Conservation (phyloP, 2,113 vertebrate species). For the Regulus satrapa region DNA sequence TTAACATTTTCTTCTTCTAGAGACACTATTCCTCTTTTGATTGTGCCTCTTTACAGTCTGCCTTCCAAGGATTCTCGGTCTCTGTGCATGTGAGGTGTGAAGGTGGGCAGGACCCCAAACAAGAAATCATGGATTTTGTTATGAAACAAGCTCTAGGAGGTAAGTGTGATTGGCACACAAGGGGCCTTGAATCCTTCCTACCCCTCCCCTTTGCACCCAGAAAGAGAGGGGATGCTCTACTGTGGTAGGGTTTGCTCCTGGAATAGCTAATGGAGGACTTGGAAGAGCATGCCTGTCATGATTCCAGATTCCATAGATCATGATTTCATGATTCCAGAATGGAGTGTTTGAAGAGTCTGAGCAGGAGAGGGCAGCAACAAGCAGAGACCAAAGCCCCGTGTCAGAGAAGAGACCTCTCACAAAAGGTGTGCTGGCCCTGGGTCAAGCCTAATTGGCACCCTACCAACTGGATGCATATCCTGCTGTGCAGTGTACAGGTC, state of each 20-base stretch:
- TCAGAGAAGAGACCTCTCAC: background rate
- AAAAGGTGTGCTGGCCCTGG: background rate
- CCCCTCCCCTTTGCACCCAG: background rate
- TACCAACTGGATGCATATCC: background rate
- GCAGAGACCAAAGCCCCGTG: background rate
- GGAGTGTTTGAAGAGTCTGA: background rate
- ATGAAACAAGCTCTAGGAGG: conserved; percentile 95
- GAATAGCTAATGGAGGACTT: background rate
- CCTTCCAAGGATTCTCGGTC: conserved; percentile 23
- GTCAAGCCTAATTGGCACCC: background rate
- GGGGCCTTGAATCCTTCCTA: background rate
- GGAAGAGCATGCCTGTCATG: background rate
- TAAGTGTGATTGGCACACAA: conserved; percentile 60
- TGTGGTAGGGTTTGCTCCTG: background rate
- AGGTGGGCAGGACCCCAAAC: conserved; percentile 73
- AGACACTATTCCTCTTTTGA: background rate
- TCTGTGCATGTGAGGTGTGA: conserved; percentile 79
- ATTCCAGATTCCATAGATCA: no score
- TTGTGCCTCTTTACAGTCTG: conserved; percentile 8
- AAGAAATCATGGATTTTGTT: conserved; percentile 86
- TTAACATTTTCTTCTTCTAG: background rate
- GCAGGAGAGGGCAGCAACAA: conserved; percentile 24
- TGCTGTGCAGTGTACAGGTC: background rate
- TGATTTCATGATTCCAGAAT: background rate
- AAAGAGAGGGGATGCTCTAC: background rate